Evolutionary conservation across 2,797 vertebrate genomes (phyloP), one percentile per base, ranked within the genome.

Genomic region (Bradypodion pumilum): DNA sequence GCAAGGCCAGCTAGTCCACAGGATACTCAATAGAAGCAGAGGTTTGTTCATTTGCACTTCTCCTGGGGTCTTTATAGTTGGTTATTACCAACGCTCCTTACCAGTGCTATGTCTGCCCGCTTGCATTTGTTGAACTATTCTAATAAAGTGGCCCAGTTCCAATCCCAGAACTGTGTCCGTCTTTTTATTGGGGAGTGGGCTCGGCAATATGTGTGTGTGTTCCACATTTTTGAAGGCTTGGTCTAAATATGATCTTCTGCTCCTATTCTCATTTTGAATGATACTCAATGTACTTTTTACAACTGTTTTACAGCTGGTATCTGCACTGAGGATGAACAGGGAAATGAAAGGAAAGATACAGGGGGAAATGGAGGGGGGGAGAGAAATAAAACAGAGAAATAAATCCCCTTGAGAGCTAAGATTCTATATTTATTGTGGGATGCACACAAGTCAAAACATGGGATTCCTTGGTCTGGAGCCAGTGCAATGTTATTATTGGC

Each of bases 401-500:
- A 90, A 89, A 93, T 88, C 88, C 91, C 85, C 93, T 90, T 93
- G 92, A 91, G 91, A 88, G 87, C 90, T 62, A 81, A 6, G 84
- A 89, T 90, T 84, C 91, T 94, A 95, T 94, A 94, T 90, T 81
- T 92, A 92, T 89, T 87, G 90, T 88, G 82, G 92, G 74, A 94
- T 87, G 93, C 85, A 87, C 88, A 88, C 85, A 93, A 95, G 91
- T 92, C 87, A 94, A 90, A 96, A 94, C 85, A 94, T 91, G 92
- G 91, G 91, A 95, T 93, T 91, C 87, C 91, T 93, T 95, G 94
- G 90, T 87, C 87, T 80, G 86, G 69, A 80, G 92, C 93, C 95
- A 95, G 91, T 73, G 62, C 23, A 88, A 65, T 95, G 93, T 95
- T 96, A 91, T 93, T 93, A 92, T 94, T 97, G 96, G 96, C 95